Base-by-base conservation (phyloP, 2,113 vertebrate genomes). In the Cryptotis parvus region DNA sequence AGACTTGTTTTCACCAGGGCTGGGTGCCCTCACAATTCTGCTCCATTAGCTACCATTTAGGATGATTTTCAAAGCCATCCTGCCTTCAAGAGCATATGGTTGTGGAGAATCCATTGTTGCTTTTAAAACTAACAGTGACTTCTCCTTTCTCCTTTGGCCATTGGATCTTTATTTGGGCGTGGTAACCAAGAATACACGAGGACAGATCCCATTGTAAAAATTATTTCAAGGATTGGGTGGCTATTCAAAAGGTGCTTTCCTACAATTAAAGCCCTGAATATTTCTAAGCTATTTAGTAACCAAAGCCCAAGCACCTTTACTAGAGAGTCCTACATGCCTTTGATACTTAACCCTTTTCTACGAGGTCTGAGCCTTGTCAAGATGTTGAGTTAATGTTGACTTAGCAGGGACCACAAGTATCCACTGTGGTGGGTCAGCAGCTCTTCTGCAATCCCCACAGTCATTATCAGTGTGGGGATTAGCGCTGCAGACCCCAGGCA, bases 21-120 rank as follows among this genome's bases (percentile, higher is more conserved):
- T 37, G 15, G n/a, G 31, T 84, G 3, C 6, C 74, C n/a, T 80
- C 33, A 55, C 3, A 35, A 8, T 26, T 74, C 69, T 70, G 14
- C 8, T 68, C 43, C 6, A 33, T 24, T 20, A 3, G 37, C 33
- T 63, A 29, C 20, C 29, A 1, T 31, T 76, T 65, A 18, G 8
- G 58, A 58, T 58, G 55, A 22, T 58, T 58, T 77, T 35, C 14
- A 80, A 84, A 45, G 14, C 61, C 73, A 31, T 35, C 41, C 91
- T 52, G 10, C 84, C 89, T 94, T 91, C 31, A 55, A 81, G 86
- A 35, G 76, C 39, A 91, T 3, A 58, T 33, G 52, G 9, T 65
- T 84, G 18, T 87, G 10, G 39, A 76, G 20, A 82, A 20, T 90
- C 27, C 33, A n/a, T 15, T 35, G 39, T 41, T 78, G 3, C 65